Evolutionary conservation across 2,113 vertebrate species (phyloP), one percentile per base, ranked within the genome.

Genomic region (Petrocephalus zakoni): DNA sequence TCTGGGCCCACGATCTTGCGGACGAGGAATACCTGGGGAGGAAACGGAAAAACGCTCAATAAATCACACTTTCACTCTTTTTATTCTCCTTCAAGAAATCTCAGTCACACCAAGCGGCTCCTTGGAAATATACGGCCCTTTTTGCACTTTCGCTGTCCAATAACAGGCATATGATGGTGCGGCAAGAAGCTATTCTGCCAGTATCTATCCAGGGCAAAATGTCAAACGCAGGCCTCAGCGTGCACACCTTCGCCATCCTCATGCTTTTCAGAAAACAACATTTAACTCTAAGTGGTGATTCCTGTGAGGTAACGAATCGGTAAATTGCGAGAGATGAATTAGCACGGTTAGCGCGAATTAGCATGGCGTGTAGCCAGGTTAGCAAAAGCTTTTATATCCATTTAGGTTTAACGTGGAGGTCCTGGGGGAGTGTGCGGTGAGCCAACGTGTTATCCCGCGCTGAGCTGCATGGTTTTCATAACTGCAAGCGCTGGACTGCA

Each of bases 1-100:
- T 99, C 98, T 90, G 98, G 97, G 90, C 98, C 98, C 47, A 97
- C 91, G 42, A 97, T 94, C 95, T 99, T 99, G 90, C 97, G 94
- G 90, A 99, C 98, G 0, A 99, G 96, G 93, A 99, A 99, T 85
- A 99, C 98, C 98, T 99, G 94, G 75, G 49, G 87, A 19, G 86
- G 52, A 25, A 52, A 34, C 3, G 19, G 17, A 53, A 49, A 3
- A 46, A 7, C 37, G 17, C 64, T 34, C 9, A 29, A 34, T 72
- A 72, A 25, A 72, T 37, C 11, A 61, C 56, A 75, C 29, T 75
- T 61, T 61, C 56, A 61, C 56, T 61, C 56, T 61, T n/a, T n/a
- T 61, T 22, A 61, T n/a, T 9, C 58, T 9, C 58, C 58, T 61
- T 61, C 58, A 61, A 22, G 22, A 7, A 61, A n/a, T 10, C 58